Evolutionary conservation across 1,140 invertebrate species (phyloP).

Genomic region (Tenebrio molitor): DNA sequence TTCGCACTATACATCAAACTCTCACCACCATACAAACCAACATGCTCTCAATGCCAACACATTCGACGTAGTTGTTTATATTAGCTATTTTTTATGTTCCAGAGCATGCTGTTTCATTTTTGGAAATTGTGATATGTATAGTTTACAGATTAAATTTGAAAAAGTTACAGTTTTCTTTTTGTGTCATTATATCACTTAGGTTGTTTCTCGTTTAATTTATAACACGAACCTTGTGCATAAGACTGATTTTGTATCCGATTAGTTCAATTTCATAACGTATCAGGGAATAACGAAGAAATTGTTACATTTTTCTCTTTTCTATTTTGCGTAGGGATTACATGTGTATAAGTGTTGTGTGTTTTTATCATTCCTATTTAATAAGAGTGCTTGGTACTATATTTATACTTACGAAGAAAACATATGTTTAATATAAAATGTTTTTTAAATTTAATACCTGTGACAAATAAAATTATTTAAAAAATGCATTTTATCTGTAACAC

Average conservation of each 20-base stretch:
- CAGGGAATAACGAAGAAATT: conserved; percentile 28
- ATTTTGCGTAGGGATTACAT: conserved; percentile 38
- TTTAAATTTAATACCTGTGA: conserved; percentile 47
- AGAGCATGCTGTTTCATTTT: conserved; percentile 14
- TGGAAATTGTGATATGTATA: conserved; percentile 42
- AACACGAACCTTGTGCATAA: conserved; percentile 27
- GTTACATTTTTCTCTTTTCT: not conserved
- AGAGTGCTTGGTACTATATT: conserved; percentile 46
- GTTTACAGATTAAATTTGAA: conserved; percentile 16
- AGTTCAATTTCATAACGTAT: conserved; percentile 27
- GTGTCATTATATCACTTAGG: conserved; percentile 15
- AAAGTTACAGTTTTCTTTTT: not conserved
- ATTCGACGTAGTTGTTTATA: conserved; percentile 21
- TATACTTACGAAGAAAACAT: conserved; percentile 42
- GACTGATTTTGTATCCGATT: conserved; percentile 42
- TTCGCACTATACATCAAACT: conserved; percentile 80
- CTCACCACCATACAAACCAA: conserved; percentile 68
- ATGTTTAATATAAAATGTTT: conserved; percentile 41
- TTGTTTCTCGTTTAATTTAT: conserved; percentile 21
- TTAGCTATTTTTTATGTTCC: not conserved
- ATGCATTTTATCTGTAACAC: not conserved
- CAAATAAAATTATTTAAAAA: conserved; percentile 44
- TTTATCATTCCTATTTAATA: conserved; percentile 46
- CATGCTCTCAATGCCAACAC: conserved; percentile 50
- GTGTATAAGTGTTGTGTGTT: conserved; percentile 45